Evolutionary conservation across 1,140 invertebrate genomes (phyloP).

Genomic region (Diachasmimorpha longicaudata): DNA sequence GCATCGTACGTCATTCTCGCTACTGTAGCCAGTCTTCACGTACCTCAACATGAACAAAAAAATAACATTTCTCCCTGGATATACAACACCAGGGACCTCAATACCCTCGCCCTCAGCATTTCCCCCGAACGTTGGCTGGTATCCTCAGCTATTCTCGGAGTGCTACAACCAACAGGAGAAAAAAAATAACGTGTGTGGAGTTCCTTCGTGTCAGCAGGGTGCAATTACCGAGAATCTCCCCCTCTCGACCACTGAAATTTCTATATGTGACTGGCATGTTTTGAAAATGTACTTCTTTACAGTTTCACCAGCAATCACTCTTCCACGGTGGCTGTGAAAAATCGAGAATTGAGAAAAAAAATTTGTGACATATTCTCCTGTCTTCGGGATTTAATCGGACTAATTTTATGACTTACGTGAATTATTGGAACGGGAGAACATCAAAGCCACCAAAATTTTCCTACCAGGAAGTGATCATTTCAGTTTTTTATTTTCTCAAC

Average conservation of each 20-base stretch:
- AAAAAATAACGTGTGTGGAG: not conserved
- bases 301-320: constrained; percentile 10
- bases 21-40: not conserved
- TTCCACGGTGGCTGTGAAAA: not conserved
- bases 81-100: not conserved
- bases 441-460: not conserved
- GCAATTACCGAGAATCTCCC: constrained; percentile 31
- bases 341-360: not conserved
- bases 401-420: not conserved
- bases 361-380: not conserved
- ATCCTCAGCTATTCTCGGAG: not conserved
- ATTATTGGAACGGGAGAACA: not conserved
- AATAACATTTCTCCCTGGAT: not conserved
- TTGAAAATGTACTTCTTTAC: constrained; percentile 22
- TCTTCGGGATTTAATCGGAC: not conserved
- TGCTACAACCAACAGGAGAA: not conserved
- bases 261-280: constrained; percentile 31
- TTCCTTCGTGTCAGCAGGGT: constrained; percentile 27
- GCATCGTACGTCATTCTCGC: not conserved
- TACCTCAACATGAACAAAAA: not conserved
- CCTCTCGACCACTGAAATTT: constrained; percentile 1
- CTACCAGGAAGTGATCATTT: not conserved
- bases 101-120: not conserved
- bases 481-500: no score
- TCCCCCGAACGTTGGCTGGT: not conserved